Percentiles rank a stretch among this genome's conserved stretches.
phyloP scores from a whole-genome alignment of 2,888 invertebrate genomes.

The Micoletzkya japonica region DNA sequence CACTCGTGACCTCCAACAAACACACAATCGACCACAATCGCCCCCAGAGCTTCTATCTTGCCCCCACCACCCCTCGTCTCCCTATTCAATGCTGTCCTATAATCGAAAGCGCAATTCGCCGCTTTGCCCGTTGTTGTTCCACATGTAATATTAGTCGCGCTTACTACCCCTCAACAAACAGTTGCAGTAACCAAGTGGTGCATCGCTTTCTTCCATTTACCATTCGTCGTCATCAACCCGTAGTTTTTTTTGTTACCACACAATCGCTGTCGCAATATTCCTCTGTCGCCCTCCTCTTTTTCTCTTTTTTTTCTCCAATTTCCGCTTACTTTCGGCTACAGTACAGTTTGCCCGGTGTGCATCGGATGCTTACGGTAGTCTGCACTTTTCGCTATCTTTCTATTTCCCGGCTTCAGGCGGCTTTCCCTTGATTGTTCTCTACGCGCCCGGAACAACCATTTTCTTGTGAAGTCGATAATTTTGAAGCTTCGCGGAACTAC shows the following conservation, averaged over 20 bases:
- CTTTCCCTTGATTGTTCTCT: too few species aligned
- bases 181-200: neutral
- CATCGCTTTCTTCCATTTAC: neutral
- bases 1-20: too few species aligned
- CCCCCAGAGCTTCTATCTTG: slow-evolving; percentile 10
- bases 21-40: too few species aligned
- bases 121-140: neutral
- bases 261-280: neutral
- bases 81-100: neutral
- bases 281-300: neutral
- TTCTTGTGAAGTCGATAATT: too few species aligned
- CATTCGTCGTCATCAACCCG: neutral
- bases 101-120: too few species aligned
- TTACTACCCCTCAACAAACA: neutral
- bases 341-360: neutral
- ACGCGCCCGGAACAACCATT: too few species aligned
- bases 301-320: neutral
- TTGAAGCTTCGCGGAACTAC: too few species aligned
- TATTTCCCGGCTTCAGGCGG: too few species aligned
- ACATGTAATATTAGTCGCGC: neutral
- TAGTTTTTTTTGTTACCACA: slow-evolving; percentile 3
- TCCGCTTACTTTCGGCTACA: neutral
- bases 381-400: too few species aligned
- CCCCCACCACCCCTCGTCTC: neutral
- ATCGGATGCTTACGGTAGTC: too few species aligned